Evolutionary conservation across 2,888 invertebrate genomes (phyloP).

Genomic region (Agrotis puta): DNA sequence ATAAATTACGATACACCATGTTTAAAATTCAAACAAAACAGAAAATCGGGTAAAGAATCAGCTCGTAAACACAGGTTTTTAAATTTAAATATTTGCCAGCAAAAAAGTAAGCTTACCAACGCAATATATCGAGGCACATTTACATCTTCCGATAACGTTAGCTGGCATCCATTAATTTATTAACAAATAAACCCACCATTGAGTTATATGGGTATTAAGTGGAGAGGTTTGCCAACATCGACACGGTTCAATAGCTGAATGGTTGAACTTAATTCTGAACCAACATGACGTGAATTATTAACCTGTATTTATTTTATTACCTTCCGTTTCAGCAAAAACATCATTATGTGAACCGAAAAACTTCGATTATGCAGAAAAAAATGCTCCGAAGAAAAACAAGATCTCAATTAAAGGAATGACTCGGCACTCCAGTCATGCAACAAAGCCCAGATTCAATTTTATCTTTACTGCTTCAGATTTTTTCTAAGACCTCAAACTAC

Average conservation of each 20-base stretch:
- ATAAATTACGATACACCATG: no score
- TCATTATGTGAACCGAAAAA: neutral
- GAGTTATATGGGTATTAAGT: conserved; percentile 34
- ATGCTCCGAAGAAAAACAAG: neutral
- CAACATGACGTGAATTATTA: conserved; percentile 44
- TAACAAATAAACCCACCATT: conserved; percentile 50
- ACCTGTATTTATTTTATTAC: conserved; percentile 37
- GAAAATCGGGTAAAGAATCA: conserved; percentile 25
- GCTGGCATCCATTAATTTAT: conserved; percentile 54
- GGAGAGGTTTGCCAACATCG: conserved; percentile 50
- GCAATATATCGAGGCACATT: conserved; percentile 43
- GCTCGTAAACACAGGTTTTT: conserved; percentile 38
- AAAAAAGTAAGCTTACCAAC: conserved; percentile 14
- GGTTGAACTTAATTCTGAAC: conserved; percentile 49
- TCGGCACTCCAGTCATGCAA: conserved; percentile 16
- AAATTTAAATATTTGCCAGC: conserved; percentile 11
- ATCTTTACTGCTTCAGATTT: conserved; percentile 6
- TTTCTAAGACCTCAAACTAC: conserved; percentile 25
- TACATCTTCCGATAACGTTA: conserved; percentile 38
- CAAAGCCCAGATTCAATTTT: conserved; percentile 28
- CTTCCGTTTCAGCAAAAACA: neutral
- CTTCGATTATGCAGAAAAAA: neutral
- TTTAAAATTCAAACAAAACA: neutral
- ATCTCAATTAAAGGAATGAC: conserved; percentile 41
- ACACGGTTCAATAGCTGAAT: conserved; percentile 33